Conservation (phyloP, 2,797 vertebrate genomes). For the Amazonetta brasiliensis region DNA sequence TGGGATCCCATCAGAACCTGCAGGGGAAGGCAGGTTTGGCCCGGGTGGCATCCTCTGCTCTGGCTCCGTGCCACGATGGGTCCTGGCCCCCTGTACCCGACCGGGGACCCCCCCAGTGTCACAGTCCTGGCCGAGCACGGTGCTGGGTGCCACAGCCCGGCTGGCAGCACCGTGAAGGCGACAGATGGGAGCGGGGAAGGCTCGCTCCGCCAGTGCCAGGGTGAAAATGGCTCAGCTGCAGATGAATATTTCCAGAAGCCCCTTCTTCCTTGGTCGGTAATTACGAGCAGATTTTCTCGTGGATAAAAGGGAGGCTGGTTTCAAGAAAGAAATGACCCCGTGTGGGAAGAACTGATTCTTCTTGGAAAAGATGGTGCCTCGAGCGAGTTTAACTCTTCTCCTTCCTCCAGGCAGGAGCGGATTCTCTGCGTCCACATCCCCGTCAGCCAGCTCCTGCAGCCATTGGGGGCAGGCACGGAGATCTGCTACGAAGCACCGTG, state of each 20-base stretch:
- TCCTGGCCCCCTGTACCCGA: neutral
- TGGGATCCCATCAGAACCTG: neutral
- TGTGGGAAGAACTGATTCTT: slow-evolving; percentile 70
- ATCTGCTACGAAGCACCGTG: neutral
- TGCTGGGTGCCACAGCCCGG: slow-evolving; percentile 47
- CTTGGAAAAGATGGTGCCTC: slow-evolving; percentile 62
- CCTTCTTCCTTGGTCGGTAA: slow-evolving; percentile 63
- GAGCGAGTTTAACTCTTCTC: slow-evolving; percentile 59
- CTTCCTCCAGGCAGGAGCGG: slow-evolving; percentile 1
- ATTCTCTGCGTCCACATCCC: neutral
- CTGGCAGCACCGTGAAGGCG: slow-evolving; percentile 37
- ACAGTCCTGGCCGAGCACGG: neutral
- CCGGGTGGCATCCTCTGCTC: neutral
- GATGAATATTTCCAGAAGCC: slow-evolving; percentile 74
- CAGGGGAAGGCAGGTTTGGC: neutral
- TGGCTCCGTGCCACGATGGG: fast-evolving
- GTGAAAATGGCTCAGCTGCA: slow-evolving; percentile 74
- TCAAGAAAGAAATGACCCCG: slow-evolving; percentile 68
- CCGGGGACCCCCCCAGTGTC: neutral
- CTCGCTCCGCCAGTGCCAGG: slow-evolving; percentile 61
- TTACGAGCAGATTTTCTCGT: slow-evolving; percentile 71
- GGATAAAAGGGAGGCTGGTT: slow-evolving; percentile 70
- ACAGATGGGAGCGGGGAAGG: slow-evolving; percentile 70
- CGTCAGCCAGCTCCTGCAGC: neutral
- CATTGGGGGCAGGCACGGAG: fast-evolving